Conservation (phyloP, 23 tunicate genomes). For the Halocynthia roretzi region DNA sequence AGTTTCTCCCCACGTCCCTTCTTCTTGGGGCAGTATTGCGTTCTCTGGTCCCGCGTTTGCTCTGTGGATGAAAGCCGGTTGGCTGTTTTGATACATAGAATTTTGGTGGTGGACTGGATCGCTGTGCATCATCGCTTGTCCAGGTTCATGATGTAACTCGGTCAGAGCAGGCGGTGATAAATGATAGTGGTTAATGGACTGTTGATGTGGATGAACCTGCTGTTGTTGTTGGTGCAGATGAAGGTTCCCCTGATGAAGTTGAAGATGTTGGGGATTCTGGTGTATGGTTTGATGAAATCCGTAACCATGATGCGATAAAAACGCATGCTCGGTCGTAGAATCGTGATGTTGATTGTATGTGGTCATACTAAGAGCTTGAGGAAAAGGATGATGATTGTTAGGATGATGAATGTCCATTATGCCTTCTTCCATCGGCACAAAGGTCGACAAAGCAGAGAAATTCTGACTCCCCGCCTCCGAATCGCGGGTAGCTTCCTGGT, state of each 20-base stretch:
- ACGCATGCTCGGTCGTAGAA: not conserved
- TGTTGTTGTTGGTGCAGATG: conserved; percentile 14
- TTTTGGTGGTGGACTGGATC: conserved; percentile 20
- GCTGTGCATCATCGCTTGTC: not conserved
- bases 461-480: conserved; percentile 10
- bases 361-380: conserved; percentile 1
- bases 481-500: not conserved
- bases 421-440: conserved; percentile 19
- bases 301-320: not conserved
- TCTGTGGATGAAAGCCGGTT: not conserved
- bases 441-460: conserved; percentile 17
- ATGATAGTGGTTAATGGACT: not conserved
- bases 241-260: not conserved
- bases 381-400: conserved; percentile 4
- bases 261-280: conserved; percentile 16
- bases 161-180: conserved; percentile 24
- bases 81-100: conserved; percentile 14
- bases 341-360: not conserved
- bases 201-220: not conserved
- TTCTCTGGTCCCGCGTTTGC: not conserved
- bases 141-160: conserved; percentile 1
- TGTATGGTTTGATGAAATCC: conserved; percentile 8
- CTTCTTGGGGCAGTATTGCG: conserved; percentile 14
- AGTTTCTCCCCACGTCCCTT: not conserved
- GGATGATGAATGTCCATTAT: conserved; percentile 10